Base-by-base conservation (phyloP, 1,140 invertebrate species). In the Onthophagus taurus region DNA sequence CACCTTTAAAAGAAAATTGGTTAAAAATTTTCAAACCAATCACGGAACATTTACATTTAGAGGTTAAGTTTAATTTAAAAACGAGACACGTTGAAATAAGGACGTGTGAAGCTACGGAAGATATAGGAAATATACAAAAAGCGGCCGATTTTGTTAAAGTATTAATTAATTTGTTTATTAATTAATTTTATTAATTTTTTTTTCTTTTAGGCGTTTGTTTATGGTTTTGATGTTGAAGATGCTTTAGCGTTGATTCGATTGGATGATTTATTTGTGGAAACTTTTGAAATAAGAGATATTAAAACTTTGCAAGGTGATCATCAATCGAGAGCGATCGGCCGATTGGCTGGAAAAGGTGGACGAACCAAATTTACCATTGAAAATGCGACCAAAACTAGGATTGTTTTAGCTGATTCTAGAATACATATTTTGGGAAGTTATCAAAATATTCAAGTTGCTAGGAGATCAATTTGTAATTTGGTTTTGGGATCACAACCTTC, bases 351-450 rank as follows among this genome's bases (percentile, higher is more conserved):
- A 0, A 97, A 98, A 72, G 88, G 91, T 45, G 97, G 96, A 14
- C 78, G 89, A 48, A 99, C 93, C 3, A 99, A 97, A 63, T 97
- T 90, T 58, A 97, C 94, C 2, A 98, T 99, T 60, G 96, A 99
- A 72, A 99, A 99, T 70, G 90, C 89, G 0, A 99, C 96, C 7
- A 98, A 97, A 70, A 98, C 95, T 0, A 81, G 97, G 67, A 97
- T 99, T 57, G 90, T 99, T 14, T 66, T 99, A 39, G 95, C 95
- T 30, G 94, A 98, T 60, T 80, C 76, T 47, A 97, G 96, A 76
- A 88, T 99, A 51, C 95, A 99, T 65, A 90, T 99, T 45, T 71
- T 99, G 31, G 97, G 97, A 26, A 95, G 94, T 49, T 99, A 84
- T 68, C 89, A 98, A 69, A 99, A 98, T 65, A 97, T 99, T 49